A percentile compares a stretch with the other conserved stretches of the same genome.
Evolutionary conservation across 2,797 vertebrate genomes (phyloP).

Genomic region (Amblyraja radiata): DNA sequence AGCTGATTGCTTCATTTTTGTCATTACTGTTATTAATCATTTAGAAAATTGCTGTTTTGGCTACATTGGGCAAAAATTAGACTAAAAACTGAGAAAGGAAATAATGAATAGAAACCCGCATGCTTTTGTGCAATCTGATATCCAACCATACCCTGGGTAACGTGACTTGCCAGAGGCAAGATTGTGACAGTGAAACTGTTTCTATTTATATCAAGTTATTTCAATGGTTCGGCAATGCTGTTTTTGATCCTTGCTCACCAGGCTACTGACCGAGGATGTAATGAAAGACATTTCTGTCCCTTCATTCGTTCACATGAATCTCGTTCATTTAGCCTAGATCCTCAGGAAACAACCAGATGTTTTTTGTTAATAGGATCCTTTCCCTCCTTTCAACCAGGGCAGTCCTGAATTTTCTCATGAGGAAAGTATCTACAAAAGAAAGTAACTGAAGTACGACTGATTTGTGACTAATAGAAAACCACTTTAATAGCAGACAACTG

Average conservation of each 20-base stretch:
- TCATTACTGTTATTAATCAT: slow-evolving; percentile 7
- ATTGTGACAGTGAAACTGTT: slow-evolving; percentile 57
- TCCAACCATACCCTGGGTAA: slow-evolving; percentile 17
- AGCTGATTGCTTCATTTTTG: slow-evolving; percentile 22
- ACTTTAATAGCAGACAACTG: neutral
- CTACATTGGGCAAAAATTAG: neutral
- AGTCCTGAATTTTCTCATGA: slow-evolving; percentile 59
- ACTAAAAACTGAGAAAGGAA: slow-evolving; percentile 22
- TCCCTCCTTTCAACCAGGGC: slow-evolving; percentile 51
- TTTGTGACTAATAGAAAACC: slow-evolving; percentile 39
- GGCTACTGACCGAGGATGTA: slow-evolving; percentile 77
- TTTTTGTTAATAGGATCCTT: slow-evolving; percentile 57
- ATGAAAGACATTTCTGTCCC: slow-evolving; percentile 78
- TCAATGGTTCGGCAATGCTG: slow-evolving; percentile 64
- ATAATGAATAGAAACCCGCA: neutral
- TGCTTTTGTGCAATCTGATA: slow-evolving; percentile 33
- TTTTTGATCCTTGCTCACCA: slow-evolving; percentile 58
- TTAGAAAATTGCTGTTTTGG: slow-evolving; percentile 24
- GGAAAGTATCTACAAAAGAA: slow-evolving; percentile 54
- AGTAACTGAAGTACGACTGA: slow-evolving; percentile 45
- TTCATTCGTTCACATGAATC: slow-evolving; percentile 57
- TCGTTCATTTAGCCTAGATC: slow-evolving; percentile 56
- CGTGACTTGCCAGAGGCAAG: slow-evolving; percentile 51
- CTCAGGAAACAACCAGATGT: slow-evolving; percentile 63
- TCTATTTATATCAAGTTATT: slow-evolving; percentile 69